A percentile compares a stretch with the other conserved stretches of the same genome.
Conservation (phyloP, 2,113 vertebrate species). For the Actinemys pallida region DNA sequence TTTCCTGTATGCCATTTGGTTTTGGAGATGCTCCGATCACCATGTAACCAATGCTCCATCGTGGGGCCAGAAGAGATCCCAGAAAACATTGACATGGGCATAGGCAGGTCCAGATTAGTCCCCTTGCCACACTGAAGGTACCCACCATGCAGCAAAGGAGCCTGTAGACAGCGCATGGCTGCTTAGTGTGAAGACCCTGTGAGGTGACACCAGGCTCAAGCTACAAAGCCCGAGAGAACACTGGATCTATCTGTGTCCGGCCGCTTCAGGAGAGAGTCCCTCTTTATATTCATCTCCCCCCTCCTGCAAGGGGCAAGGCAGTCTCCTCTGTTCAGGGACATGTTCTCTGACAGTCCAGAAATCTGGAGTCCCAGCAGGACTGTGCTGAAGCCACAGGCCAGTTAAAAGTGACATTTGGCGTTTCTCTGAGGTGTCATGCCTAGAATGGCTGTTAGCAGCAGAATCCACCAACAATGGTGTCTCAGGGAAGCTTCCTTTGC, state of each 20-base stretch:
- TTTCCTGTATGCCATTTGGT: neutral
- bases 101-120: no score
- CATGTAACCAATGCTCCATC: neutral
- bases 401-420: neutral
- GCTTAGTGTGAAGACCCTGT: no score
- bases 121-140: no score
- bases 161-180: no score
- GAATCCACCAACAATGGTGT: neutral
- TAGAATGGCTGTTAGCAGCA: neutral
- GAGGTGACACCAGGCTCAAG: no score
- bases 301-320: no score
- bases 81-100: no score
- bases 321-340: no score
- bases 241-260: neutral
- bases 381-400: neutral
- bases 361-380: no score
- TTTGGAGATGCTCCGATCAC: neutral
- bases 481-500: neutral
- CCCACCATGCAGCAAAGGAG: no score
- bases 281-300: neutral
- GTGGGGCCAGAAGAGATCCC: neutral
- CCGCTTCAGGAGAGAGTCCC: neutral
- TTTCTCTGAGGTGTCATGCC: neutral
- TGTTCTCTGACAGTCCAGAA: no score
- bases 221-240: no score